Conservation (phyloP, 2,888 invertebrate genomes). For the Tromatobia lineatoria region DNA sequence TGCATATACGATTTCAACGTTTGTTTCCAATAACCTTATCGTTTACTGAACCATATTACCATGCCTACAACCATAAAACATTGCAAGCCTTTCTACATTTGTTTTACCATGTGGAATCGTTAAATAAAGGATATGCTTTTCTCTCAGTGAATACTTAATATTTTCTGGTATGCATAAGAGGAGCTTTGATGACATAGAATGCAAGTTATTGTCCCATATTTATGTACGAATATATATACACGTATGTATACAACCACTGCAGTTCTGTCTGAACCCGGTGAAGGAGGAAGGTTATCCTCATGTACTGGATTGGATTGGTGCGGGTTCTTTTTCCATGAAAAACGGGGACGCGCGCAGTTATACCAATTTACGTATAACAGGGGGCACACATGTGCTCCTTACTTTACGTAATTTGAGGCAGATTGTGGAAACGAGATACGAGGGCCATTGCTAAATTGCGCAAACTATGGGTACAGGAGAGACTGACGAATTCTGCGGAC, state of each 20-base stretch:
- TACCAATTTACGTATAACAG: conserved; percentile 40
- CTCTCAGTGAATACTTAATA: not conserved
- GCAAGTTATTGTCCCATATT: not conserved
- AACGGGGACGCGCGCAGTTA: conserved; percentile 19
- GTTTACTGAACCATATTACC: no score
- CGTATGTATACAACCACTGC: not conserved
- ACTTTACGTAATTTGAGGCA: conserved; percentile 56
- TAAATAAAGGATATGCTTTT: no score
- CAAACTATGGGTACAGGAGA: conserved; percentile 12
- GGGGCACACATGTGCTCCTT: conserved; percentile 31
- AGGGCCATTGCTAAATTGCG: conserved; percentile 37
- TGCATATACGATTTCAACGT: no score
- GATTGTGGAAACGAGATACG: conserved; percentile 64
- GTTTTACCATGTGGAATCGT: no score
- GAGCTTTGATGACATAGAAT: not conserved
- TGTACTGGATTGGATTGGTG: not conserved
- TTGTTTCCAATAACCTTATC: no score
- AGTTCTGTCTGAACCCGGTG: not conserved
- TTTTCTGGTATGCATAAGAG: not conserved
- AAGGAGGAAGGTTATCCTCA: not conserved
- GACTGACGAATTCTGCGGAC: conserved; percentile 40
- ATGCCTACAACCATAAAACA: no score
- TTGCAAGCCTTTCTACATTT: no score
- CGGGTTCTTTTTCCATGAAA: conserved; percentile 3
- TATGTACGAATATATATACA: not conserved